These are phyloP conservation scores for Ypsolopha sequella DNA, from an alignment of 2,888 invertebrate genomes.

Conservation along the genomic window DNA sequence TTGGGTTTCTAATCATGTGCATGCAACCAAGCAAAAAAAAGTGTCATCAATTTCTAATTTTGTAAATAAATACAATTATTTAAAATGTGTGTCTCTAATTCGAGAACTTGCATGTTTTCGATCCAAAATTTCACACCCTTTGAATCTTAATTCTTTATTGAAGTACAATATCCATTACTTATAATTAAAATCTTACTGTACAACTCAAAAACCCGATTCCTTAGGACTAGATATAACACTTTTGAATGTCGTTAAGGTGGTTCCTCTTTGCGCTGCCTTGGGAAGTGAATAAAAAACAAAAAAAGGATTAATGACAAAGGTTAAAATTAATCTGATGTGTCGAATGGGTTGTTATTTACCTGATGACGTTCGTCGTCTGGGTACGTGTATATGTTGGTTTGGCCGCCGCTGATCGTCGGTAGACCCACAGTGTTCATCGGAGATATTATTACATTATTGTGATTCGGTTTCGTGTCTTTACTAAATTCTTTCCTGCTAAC, in stretches of 20 bases:
- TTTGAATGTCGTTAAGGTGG: constrained; percentile 25
- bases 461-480: constrained; percentile 32
- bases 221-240: constrained; percentile 27
- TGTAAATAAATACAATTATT: constrained; percentile 55
- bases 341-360: constrained; percentile 58
- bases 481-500: constrained; percentile 37
- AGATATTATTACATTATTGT: constrained; percentile 33
- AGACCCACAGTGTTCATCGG: constrained; percentile 56
- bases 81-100: neutral
- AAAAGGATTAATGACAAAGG: neutral
- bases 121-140: neutral
- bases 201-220: constrained; percentile 24
- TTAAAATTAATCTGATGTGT: constrained; percentile 24
- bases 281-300: constrained; percentile 9
- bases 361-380: constrained; percentile 42
- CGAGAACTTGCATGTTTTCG: neutral
- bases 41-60: constrained; percentile 48
- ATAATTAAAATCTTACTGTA: neutral
- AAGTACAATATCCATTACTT: neutral
- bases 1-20: constrained; percentile 38
- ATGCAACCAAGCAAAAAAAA: constrained; percentile 26
- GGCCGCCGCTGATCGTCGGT: constrained; percentile 41
- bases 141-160: neutral
- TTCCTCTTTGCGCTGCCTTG: constrained; percentile 29
- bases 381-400: constrained; percentile 44